Base-by-base conservation (phyloP, 1,140 invertebrate species). In the Caenorhabditis briggsae region DNA sequence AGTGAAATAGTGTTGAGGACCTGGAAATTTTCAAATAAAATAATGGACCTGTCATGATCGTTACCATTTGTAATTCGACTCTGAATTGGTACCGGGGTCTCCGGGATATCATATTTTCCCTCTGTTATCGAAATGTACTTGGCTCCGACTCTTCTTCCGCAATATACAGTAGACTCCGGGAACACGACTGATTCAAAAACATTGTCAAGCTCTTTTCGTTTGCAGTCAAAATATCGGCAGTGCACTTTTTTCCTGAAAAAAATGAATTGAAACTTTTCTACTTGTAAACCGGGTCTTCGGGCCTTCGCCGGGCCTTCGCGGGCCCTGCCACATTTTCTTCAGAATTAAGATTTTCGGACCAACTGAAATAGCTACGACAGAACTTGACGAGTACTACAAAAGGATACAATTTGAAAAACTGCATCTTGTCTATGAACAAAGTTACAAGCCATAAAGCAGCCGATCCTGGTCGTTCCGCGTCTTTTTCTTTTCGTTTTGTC, bases 201-300 rank as follows among this genome's bases (percentile, higher is more conserved):
- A 9, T 70, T 3, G 3, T 7, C 12, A 14, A 78, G n/a, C n/a
- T 53, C 70, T 50, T 25, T 50, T 6, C 33, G 25, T 12, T 78
- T 23, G 33, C 70, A 78, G n/a, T 78, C 70, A 11, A 18, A 50
- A 23, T 78, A 78, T 18, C 70, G 70, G n/a, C 70, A 78, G 20
- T 78, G 50, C 2, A 78, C 70, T 23, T 12, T 50, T 78, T 78
- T 41, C 12, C 70, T 78, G 70, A 23, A 78, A 78, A 9, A 2
- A 58, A 58, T 7, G 56, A 7, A 18, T 58, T 7, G 23, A 5
- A 64, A 64, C 33, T 18, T 14, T 18, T 58, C 33, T 33, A 33
- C 1, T 33, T 33, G 33, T 33, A 33, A 33, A 33, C 33, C 33
- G 33, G 33, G 33, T 33, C 33, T 33, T 33, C 33, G 33, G 33